Evolutionary conservation across 2,113 vertebrate species (phyloP).

Genomic region (Scalopus aquaticus): DNA sequence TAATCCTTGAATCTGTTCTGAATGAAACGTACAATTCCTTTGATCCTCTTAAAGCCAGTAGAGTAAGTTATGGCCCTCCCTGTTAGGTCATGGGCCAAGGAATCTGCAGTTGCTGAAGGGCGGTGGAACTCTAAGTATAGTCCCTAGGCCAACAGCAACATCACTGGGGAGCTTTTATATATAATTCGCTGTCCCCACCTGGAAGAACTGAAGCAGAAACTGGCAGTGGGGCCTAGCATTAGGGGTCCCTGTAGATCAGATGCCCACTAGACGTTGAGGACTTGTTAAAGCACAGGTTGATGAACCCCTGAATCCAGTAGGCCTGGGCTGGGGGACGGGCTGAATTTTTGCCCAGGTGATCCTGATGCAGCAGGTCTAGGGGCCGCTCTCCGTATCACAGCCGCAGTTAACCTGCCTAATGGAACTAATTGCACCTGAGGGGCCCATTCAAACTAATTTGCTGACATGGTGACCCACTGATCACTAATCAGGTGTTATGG

Average conservation of each 20-base stretch:
- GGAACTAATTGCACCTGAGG: slow-evolving; percentile 34
- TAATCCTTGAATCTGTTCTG: slow-evolving; percentile 54
- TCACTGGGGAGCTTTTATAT: slow-evolving; percentile 27
- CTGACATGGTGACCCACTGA: background rate
- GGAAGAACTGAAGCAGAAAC: slow-evolving; percentile 8
- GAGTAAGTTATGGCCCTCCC: slow-evolving; percentile 14
- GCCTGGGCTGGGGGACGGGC: background rate
- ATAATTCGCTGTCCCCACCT: background rate
- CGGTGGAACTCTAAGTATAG: slow-evolving; percentile 43
- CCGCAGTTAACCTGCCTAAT: slow-evolving; percentile 29
- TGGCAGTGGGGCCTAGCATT: background rate
- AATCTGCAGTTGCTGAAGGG: slow-evolving; percentile 33
- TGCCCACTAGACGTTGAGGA: background rate
- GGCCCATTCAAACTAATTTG: slow-evolving; percentile 27
- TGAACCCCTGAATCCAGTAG: background rate
- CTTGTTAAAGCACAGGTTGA: slow-evolving; percentile 38
- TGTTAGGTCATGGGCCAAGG: slow-evolving; percentile 46
- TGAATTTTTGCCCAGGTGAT: background rate
- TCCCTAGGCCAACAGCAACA: background rate
- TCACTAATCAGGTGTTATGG: slow-evolving; percentile 33
- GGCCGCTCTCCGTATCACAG: background rate
- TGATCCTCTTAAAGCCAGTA: slow-evolving; percentile 46
- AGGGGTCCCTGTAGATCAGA: background rate
- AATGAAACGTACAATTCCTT: slow-evolving; percentile 40
- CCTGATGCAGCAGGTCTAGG: background rate